These are phyloP conservation scores for Bovichtus diacanthus DNA, from an alignment of 2,797 vertebrate genomes.

Conservation along the genomic window DNA sequence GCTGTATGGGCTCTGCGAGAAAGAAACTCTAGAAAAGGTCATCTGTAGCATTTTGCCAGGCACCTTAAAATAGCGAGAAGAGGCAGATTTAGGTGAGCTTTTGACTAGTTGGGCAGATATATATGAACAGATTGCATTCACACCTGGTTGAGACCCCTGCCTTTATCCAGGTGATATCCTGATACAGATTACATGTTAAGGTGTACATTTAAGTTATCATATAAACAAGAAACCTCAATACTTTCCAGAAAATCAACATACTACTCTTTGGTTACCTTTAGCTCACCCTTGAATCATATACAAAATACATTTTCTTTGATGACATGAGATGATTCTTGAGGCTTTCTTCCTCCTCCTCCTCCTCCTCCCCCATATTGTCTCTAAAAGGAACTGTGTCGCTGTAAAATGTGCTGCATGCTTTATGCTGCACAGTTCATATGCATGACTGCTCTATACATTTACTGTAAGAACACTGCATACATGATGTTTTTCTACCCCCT, in stretches of 20 bases:
- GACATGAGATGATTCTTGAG: not conserved
- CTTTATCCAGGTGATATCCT: not conserved
- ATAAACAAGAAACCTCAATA: not conserved
- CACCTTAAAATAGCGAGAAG: not conserved
- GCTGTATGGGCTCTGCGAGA: not conserved
- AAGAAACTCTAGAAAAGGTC: not conserved
- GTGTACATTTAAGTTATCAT: not conserved
- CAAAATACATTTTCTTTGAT: not conserved
- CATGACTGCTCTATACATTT: conserved; percentile 54
- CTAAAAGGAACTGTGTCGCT: conserved; percentile 18
- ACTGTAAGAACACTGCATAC: conserved; percentile 53
- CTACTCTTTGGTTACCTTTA: not conserved
- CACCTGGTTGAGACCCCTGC: not conserved
- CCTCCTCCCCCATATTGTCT: not conserved
- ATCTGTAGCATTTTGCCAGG: not conserved
- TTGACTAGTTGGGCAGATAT: not conserved
- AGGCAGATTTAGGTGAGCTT: not conserved
- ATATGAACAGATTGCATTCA: not conserved
- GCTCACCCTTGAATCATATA: not conserved
- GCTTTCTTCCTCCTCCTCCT: not conserved
- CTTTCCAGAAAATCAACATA: not conserved
- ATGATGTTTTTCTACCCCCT: conserved; percentile 26
- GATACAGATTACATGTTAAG: not conserved
- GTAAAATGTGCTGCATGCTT: conserved; percentile 22
- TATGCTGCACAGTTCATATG: conserved; percentile 24